Evolutionary conservation across 2,113 vertebrate genomes (phyloP).

Genomic region (Rhinolophus sinicus): DNA sequence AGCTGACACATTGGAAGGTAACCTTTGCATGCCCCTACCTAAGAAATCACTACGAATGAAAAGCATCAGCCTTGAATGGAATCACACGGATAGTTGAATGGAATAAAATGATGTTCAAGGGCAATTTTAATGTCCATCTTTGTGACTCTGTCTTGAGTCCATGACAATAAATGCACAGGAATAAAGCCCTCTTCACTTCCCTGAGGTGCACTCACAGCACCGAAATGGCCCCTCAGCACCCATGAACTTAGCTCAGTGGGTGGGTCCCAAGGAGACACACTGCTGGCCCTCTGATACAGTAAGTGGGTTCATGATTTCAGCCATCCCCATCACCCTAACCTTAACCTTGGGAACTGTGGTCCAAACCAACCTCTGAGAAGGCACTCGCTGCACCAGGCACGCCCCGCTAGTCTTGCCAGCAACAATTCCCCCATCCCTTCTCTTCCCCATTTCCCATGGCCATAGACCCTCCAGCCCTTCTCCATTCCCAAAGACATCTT

Average conservation of each 20-base stretch:
- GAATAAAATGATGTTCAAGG: background rate
- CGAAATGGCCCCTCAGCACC: background rate
- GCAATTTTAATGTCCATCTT: background rate
- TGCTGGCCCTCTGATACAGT: background rate
- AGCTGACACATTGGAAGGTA: background rate
- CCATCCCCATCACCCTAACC: background rate
- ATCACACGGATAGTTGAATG: background rate
- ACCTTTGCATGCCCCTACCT: background rate
- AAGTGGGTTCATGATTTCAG: background rate
- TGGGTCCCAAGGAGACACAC: background rate
- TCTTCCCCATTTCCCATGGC: background rate
- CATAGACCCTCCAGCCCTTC: background rate
- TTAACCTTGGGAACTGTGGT: background rate
- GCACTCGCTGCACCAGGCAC: background rate
- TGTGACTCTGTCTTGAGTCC: background rate
- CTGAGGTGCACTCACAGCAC: background rate
- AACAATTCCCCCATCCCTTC: background rate
- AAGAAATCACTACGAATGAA: background rate
- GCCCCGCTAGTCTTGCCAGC: background rate
- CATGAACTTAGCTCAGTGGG: background rate
- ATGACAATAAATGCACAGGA: background rate
- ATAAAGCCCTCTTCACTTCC: background rate
- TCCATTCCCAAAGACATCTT: background rate
- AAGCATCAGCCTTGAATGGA: background rate
- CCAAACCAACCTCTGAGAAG: background rate